phyloP scores from a whole-genome alignment of 2,888 invertebrate genomes.

The Nineta flava region DNA sequence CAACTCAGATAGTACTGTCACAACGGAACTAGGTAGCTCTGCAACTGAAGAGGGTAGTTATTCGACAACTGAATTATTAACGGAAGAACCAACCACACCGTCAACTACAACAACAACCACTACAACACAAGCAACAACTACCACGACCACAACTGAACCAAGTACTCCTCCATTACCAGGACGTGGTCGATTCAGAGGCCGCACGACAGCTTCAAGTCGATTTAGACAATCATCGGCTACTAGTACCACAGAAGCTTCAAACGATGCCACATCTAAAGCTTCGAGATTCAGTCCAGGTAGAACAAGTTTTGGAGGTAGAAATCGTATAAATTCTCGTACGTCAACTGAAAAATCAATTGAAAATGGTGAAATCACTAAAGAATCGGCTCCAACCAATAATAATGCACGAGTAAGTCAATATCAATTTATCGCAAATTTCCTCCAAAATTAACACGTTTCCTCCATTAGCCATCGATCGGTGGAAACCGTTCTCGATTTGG shows the following conservation, averaged over 20 bases:
- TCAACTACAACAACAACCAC: slow-evolving; percentile 38
- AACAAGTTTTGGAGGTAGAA: slow-evolving; percentile 32
- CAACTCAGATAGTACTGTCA: slow-evolving; percentile 21
- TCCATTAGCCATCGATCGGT: slow-evolving; percentile 23
- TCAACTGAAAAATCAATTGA: slow-evolving; percentile 22
- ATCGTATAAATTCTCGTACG: slow-evolving; percentile 24
- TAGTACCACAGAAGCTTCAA: slow-evolving; percentile 20
- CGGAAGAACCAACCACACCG: slow-evolving; percentile 35
- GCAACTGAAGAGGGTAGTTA: slow-evolving; percentile 16
- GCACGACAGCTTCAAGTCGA: background rate
- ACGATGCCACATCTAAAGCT: background rate
- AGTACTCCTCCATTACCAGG: slow-evolving; percentile 23
- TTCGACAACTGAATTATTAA: slow-evolving; percentile 31
- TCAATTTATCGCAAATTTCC: background rate
- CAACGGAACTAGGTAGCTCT: slow-evolving; percentile 23
- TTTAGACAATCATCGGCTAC: slow-evolving; percentile 14
- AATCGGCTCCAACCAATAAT: slow-evolving; percentile 26
- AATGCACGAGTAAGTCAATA: slow-evolving; percentile 18
- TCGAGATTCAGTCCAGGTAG: slow-evolving; percentile 20
- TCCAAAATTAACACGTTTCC: background rate
- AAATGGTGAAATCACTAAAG: slow-evolving; percentile 23
- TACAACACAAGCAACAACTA: slow-evolving; percentile 35
- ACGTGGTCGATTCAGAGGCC: background rate
- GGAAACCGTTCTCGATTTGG: slow-evolving; percentile 21
- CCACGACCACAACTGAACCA: slow-evolving; percentile 33